These are phyloP conservation scores for Palythoa grandis DNA, from an alignment of 92 coral and sea anemone genomes.

Conservation along the genomic window DNA sequence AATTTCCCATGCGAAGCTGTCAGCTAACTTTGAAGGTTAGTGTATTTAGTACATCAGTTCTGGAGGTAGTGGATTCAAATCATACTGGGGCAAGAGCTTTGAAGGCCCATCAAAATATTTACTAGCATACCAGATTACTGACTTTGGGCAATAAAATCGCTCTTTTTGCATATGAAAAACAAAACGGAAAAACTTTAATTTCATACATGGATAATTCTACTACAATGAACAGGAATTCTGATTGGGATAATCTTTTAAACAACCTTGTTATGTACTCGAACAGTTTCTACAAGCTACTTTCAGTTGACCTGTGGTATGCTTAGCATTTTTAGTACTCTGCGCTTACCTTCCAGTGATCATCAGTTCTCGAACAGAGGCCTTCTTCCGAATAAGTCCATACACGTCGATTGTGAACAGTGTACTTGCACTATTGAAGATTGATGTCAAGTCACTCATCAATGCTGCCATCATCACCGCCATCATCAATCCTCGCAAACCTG, in stretches of 20 bases:
- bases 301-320: background rate
- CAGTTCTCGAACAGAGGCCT: slow-evolving; percentile 64
- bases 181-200: background rate
- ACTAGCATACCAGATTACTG: no score
- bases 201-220: background rate
- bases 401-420: slow-evolving; percentile 81
- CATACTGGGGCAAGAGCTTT: no score
- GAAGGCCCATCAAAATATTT: no score
- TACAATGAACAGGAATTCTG: background rate
- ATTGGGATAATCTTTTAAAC: background rate
- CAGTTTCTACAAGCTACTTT: background rate
- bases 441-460: slow-evolving; percentile 80
- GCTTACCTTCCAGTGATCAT: slow-evolving; percentile 79
- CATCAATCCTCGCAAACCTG: slow-evolving; percentile 78
- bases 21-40: no score
- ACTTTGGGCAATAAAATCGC: no score
- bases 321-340: background rate
- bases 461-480: slow-evolving; percentile 92
- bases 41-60: no score
- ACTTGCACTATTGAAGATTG: slow-evolving; percentile 81
- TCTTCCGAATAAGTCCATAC: slow-evolving; percentile 64
- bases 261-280: background rate
- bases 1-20: no score
- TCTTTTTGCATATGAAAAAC: background rate
- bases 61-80: no score